phyloP scores from a whole-genome alignment of 2,113 vertebrate genomes.

The Chaetodon auriga region DNA sequence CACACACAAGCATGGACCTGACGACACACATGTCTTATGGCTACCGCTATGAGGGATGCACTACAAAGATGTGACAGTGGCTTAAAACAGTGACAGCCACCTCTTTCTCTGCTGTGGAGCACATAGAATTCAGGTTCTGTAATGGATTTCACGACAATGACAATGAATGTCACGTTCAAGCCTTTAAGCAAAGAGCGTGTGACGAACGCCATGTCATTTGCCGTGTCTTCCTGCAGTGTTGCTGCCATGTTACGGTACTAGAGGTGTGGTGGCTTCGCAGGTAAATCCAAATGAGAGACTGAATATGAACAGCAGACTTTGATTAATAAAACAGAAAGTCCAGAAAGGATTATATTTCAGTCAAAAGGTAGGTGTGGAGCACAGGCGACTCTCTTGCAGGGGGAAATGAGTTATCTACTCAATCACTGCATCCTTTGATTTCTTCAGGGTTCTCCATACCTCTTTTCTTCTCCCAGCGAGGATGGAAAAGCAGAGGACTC shows the following conservation, averaged over 20 bases:
- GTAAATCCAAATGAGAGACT: constrained; percentile 38
- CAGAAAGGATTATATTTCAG: constrained; percentile 28
- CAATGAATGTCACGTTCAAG: constrained; percentile 17
- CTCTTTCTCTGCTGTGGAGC: neutral
- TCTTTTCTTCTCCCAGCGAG: constrained; percentile 7
- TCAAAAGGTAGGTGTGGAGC: neutral
- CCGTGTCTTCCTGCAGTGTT: constrained; percentile 21
- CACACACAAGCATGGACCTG: neutral
- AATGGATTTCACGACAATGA: constrained; percentile 15
- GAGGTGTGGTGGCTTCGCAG: neutral
- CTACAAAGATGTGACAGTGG: neutral
- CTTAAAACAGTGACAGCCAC: constrained; percentile 6
- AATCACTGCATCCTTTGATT: constrained; percentile 29
- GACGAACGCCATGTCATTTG: constrained; percentile 27
- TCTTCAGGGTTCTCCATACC: constrained; percentile 12
- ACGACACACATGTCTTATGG: neutral
- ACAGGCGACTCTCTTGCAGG: neutral
- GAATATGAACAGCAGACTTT: neutral
- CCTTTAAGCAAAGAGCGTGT: constrained; percentile 21
- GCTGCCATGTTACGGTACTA: neutral
- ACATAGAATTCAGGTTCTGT: neutral
- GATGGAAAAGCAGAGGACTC: constrained; percentile 31
- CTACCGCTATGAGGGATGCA: neutral
- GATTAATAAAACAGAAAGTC: constrained; percentile 21
- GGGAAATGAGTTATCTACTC: constrained; percentile 49